Evolutionary conservation across 2,888 invertebrate genomes (phyloP).

Genomic region (Conomelus anceps): DNA sequence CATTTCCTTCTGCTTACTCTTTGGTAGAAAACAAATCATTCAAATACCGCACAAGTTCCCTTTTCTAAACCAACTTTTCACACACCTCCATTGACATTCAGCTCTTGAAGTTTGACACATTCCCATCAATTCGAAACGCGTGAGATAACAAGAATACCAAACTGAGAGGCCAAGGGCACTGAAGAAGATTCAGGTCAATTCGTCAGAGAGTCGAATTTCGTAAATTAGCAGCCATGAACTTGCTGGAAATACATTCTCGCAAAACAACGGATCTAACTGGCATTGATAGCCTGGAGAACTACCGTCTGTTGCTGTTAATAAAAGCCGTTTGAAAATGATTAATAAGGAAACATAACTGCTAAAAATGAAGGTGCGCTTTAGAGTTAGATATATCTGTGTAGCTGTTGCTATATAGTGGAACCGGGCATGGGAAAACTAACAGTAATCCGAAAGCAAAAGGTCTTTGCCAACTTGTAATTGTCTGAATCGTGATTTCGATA

Average conservation of each 20-base stretch:
- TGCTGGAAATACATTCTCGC: not conserved
- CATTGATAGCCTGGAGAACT: not conserved
- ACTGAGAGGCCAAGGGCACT: not conserved
- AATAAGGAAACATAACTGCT: not conserved
- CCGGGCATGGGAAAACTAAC: not conserved
- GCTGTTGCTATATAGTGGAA: not conserved
- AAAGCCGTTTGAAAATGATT: not conserved
- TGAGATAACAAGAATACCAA: not conserved
- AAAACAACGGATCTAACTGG: not conserved
- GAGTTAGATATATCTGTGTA: not conserved
- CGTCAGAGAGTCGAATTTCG: not conserved
- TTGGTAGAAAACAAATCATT: too few species aligned
- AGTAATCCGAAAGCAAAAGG: not conserved
- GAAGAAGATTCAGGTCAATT: not conserved
- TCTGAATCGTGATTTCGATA: not conserved
- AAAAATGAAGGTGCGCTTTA: not conserved
- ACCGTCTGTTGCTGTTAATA: not conserved
- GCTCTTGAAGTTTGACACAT: too few species aligned
- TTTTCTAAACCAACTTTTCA: too few species aligned
- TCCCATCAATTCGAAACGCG: not conserved
- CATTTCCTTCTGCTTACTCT: too few species aligned
- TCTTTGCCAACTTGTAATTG: not conserved
- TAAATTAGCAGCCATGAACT: not conserved
- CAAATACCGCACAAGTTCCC: too few species aligned
- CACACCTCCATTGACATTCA: too few species aligned